Conservation (phyloP, 2,113 vertebrate species). For the Calonectris borealis region DNA sequence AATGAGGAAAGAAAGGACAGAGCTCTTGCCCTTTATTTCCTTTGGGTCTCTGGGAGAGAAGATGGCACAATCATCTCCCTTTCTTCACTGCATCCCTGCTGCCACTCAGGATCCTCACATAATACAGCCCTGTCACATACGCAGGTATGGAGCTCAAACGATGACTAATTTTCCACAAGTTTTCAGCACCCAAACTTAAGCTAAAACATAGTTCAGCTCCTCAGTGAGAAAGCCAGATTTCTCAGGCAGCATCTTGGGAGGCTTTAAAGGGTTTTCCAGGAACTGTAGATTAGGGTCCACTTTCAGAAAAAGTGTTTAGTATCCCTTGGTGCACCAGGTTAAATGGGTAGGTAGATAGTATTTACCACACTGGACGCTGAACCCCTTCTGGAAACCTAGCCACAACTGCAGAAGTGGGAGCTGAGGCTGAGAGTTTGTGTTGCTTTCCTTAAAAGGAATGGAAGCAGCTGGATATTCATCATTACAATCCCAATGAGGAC, state of each 20-base stretch:
- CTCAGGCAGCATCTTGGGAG: background rate
- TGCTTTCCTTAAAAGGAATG: background rate
- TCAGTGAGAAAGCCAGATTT: background rate
- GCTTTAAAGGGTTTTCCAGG: background rate
- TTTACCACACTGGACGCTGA: background rate
- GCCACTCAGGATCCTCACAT: accelerated
- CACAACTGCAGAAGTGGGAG: background rate
- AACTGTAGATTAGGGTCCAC: background rate
- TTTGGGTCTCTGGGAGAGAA: background rate
- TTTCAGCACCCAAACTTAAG: background rate
- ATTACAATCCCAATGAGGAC: background rate
- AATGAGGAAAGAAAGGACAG: background rate
- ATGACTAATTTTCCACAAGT: background rate
- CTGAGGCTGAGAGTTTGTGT: background rate
- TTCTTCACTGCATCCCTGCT: background rate
- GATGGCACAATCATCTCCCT: background rate
- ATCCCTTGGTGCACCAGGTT: background rate
- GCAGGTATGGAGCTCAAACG: background rate
- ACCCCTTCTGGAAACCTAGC: background rate
- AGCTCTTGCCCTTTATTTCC: background rate
- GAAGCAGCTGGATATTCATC: conserved; percentile 40
- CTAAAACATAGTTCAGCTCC: background rate
- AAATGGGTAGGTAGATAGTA: background rate
- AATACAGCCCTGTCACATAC: background rate
- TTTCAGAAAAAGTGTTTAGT: background rate